Base-by-base conservation (phyloP, 2,113 vertebrate species). In the Anarhynchus alexandrinus region DNA sequence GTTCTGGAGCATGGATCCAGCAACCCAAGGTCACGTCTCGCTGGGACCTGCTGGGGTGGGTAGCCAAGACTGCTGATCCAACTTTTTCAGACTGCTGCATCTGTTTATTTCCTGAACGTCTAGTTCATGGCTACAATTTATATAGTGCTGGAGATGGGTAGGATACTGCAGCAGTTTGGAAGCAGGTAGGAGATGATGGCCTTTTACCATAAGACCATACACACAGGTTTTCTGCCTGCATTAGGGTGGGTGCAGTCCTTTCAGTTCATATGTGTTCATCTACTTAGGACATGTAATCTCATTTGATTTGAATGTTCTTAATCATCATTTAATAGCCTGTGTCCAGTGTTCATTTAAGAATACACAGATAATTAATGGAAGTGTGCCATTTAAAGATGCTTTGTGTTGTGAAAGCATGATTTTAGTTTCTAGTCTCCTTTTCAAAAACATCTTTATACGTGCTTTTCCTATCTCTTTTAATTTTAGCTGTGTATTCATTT, bases 221-320 rank as follows among this genome's bases (percentile, higher is more conserved):
- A 12, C 47, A 13, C 23, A 38, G 45, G 16, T 81, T 54, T 81
- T 65, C 38, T 55, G n/a, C 76, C 49, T 51, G 27, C 23, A 13
- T 47, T 55, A 76, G 40, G 22, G n/a, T 59, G 32, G 5, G 15
- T 83, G n/a, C 25, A 77, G 55, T 49, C 15, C 47, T 86, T 86
- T 52, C 43, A 36, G 36, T 65, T 85, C 13, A 9, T 34, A 30
- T 67, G 71, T 76, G 6, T 81, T 80, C 19, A 43, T 52, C 57
- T 34, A 4, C 51, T 74, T 82, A 0, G 2, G 36, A 49, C 5
- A 34, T 70, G 90, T 91, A 65, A 85, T 65, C 30, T n/a, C 27
- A 22, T 85, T 84, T 78, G 43, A 69, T 84, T 26, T 85, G 21
- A 82, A 61, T 49, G 27, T 70, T 90, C 74, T 70, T 87, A 65